phyloP scores from a whole-genome alignment of 30 jellyfish, hydroid and myxozoan species.

The Chrysaora quinquecirrha region DNA sequence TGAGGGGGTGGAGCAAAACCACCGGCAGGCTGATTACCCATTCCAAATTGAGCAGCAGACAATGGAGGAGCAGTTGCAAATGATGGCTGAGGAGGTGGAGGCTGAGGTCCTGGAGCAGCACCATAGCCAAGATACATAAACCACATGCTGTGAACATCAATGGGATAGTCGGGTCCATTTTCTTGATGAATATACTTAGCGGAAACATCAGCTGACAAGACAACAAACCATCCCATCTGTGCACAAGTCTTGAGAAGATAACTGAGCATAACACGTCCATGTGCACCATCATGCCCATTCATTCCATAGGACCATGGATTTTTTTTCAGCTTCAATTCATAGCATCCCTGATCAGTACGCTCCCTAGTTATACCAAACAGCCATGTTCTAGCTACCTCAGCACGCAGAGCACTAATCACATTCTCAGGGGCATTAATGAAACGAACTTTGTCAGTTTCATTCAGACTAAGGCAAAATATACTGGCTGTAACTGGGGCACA shows the following conservation, averaged over 20 bases:
- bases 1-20: conserved; percentile 27
- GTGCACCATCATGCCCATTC: conserved; percentile 73
- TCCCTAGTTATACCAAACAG: conserved; percentile 64
- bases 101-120: neutral
- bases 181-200: conserved; percentile 86
- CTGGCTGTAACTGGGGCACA: conserved; percentile 62
- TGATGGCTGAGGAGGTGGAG: conserved; percentile 2
- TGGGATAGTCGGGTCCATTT: conserved; percentile 91
- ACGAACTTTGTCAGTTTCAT: conserved; percentile 73
- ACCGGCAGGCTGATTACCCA: conserved; percentile 16
- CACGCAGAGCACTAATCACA: conserved; percentile 39
- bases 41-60: conserved; percentile 54
- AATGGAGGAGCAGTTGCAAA: conserved; percentile 24
- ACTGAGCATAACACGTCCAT: conserved; percentile 69
- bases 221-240: conserved; percentile 74
- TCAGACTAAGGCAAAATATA: conserved; percentile 59
- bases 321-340: conserved; percentile 50
- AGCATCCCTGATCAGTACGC: conserved; percentile 44
- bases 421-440: conserved; percentile 76
- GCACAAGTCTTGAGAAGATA: conserved; percentile 10
- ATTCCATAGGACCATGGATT: conserved; percentile 74
- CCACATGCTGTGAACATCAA: conserved; percentile 92
- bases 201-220: conserved; percentile 81
- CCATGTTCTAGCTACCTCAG: conserved; percentile 65
- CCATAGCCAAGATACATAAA: conserved; percentile 31